A percentile compares a stretch with the other conserved stretches of the same genome.
Evolutionary conservation across 2,113 vertebrate genomes (phyloP).

Genomic region (human (Homo sapiens)): GRCh38 chr22:26142001-26142500

Average conservation of each 20-base stretch:
- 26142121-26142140: no score
- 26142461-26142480: not conserved
- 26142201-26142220: not conserved
- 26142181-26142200: not conserved
- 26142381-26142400: no score
- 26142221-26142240: not conserved
- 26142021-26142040: not conserved
- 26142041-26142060: not conserved
- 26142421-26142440: not conserved
- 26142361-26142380: not conserved
- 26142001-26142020: not conserved
- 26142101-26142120: accelerated
- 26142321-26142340: not conserved
- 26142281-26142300: not conserved
- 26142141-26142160: not conserved
- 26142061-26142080: not conserved
- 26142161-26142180: not conserved
- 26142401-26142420: not conserved
- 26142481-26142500: not conserved
- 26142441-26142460: not conserved
- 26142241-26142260: not conserved
- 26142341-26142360: not conserved
- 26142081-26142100: not conserved
- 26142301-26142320: not conserved
- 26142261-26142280: not conserved